Conservation (phyloP, 1,140 invertebrate genomes). For the Trypoxylus dichotomus region DNA sequence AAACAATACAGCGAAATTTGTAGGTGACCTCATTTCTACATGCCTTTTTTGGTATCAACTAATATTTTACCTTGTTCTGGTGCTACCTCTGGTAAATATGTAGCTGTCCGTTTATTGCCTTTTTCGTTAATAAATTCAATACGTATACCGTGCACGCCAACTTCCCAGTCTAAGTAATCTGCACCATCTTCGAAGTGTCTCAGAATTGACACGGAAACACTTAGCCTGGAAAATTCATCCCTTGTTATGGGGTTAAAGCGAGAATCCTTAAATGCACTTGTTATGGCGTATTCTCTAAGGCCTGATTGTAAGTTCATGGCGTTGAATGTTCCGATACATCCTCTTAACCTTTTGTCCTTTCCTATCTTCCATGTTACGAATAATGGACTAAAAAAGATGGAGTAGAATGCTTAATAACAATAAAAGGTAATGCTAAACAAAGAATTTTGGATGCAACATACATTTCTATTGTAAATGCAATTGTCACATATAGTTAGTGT, state of each 20-base stretch:
- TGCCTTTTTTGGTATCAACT: neutral
- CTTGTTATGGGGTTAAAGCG: conserved; percentile 94
- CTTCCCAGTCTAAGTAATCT: conserved; percentile 96
- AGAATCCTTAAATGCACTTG: conserved; percentile 97
- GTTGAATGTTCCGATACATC: conserved; percentile 96
- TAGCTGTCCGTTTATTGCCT: conserved; percentile 93
- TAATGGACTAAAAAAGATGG: conserved; percentile 78
- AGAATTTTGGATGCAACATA: neutral
- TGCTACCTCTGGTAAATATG: conserved; percentile 97
- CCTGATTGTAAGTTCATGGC: conserved; percentile 92
- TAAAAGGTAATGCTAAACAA: conserved; percentile 8
- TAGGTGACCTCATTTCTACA: neutral
- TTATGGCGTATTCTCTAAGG: conserved; percentile 93
- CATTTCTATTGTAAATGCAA: neutral
- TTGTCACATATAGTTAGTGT: neutral
- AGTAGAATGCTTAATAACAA: conserved; percentile 1
- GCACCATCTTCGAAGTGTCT: conserved; percentile 92
- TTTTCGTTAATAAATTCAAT: conserved; percentile 97
- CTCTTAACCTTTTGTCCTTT: conserved; percentile 84
- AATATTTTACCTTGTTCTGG: conserved; percentile 85
- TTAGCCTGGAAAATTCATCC: conserved; percentile 89
- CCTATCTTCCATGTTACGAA: conserved; percentile 99
- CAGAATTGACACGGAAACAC: conserved; percentile 95
- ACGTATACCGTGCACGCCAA: conserved; percentile 95
- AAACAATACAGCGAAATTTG: neutral